Evolutionary conservation across 2,113 vertebrate species (phyloP), one percentile per base, ranked within the genome.

Genomic region (Macheiramphus alcinus): DNA sequence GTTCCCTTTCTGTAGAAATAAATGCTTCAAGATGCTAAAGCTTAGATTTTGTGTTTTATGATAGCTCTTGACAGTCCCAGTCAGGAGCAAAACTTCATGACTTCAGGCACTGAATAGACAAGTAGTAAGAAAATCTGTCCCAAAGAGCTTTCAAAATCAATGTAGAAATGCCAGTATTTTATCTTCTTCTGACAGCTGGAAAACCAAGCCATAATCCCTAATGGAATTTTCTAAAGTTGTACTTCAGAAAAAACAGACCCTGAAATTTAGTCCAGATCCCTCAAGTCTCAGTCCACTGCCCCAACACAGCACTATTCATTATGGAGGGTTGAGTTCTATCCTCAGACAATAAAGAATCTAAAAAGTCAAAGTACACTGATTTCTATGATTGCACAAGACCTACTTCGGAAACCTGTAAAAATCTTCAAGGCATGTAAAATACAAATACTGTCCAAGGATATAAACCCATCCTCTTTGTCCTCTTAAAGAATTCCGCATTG

Each of bases 151-250:
- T 94, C 73, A 87, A 53, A 88, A 94, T 94, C 75, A 34, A 75
- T 36, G 73, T 12, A 81, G 66, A 89, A 94, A 88, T 55, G 55
- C 7, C 66, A 85, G 45, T 45, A 67, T 84, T 93, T 92, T 85
- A 89, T 93, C 91, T 95, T 88, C 63, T 53, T 94, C 80, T 85
- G 76, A 91, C 56, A 94, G 43, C 16, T 87, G 56, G 45, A 80
- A 93, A 95, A 86, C 52, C 18, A n/a, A 96, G 74, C 34, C 52
- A 58, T 65, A 85, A 89, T 75, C 40, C 42, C 48, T 58, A 81
- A 72, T 26, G 58, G 53, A 81, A 81, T 61, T 93, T 76, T 74
- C 32, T 80, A 4, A 72, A 80, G 52, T 68, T 71, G 19, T 43
- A 84, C 48, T 79, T 89, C 38, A 92, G n/a, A 32, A 38, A 90